phyloP scores from a whole-genome alignment of 2,888 invertebrate species.

The Tineola bisselliella region DNA sequence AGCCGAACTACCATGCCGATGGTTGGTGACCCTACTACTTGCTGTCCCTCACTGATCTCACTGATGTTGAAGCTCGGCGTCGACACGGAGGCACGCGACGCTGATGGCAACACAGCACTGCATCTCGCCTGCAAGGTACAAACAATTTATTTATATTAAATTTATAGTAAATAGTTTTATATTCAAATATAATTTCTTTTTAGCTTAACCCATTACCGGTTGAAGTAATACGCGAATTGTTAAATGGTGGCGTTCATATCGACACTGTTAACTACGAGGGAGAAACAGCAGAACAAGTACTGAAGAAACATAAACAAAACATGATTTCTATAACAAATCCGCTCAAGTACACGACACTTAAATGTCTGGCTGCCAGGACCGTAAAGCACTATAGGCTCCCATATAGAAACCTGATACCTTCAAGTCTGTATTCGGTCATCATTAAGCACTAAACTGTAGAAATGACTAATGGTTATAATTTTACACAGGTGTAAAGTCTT shows the following conservation, averaged over 20 bases:
- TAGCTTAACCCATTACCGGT: conserved; percentile 73
- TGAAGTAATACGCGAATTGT: conserved; percentile 75
- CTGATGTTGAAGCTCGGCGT: conserved; percentile 86
- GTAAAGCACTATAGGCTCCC: conserved; percentile 77
- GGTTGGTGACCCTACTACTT: conserved; percentile 24
- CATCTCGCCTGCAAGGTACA: conserved; percentile 81
- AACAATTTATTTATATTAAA: background rate
- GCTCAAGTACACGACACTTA: conserved; percentile 79
- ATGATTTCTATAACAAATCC: conserved; percentile 77
- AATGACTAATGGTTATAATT: background rate
- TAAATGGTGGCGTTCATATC: conserved; percentile 85
- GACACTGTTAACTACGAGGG: conserved; percentile 83
- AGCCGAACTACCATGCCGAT: conserved; percentile 20
- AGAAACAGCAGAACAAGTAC: conserved; percentile 77
- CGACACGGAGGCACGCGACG: conserved; percentile 80
- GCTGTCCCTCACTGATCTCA: conserved; percentile 60
- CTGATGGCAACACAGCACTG: conserved; percentile 86
- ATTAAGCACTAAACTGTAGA: conserved; percentile 46
- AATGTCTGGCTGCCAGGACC: conserved; percentile 86
- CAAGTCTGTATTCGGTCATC: conserved; percentile 56
- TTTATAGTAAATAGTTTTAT: background rate
- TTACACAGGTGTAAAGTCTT: background rate
- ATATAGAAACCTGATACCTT: conserved; percentile 67
- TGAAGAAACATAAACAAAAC: conserved; percentile 66
- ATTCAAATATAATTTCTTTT: background rate